phyloP scores from a whole-genome alignment of 1,140 invertebrate species.

The Macrosteles quadrilineatus region DNA sequence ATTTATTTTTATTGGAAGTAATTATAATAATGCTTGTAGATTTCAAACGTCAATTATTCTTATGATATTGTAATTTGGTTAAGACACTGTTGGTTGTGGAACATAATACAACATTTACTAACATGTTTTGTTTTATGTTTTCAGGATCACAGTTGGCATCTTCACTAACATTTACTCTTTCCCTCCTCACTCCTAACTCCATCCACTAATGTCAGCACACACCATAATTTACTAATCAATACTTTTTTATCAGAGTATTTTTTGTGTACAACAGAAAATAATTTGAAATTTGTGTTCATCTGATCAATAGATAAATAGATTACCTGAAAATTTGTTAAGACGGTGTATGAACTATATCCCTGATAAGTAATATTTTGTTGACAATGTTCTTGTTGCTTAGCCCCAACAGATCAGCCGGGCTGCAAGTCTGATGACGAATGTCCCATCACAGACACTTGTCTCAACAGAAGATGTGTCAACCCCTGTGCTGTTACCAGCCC shows the following conservation, averaged over 20 bases:
- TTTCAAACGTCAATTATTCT: no score
- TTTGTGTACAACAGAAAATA: no score
- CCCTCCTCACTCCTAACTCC: background rate
- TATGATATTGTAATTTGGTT: no score
- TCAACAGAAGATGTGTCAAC: conserved; percentile 71
- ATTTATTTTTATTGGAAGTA: no score
- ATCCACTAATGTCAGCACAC: conserved; percentile 2
- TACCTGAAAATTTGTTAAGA: no score
- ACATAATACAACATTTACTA: background rate
- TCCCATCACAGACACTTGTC: conserved; percentile 67
- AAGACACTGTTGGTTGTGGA: no score
- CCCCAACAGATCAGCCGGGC: conserved; percentile 55
- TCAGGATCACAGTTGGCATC: conserved; percentile 17
- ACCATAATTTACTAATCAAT: background rate
- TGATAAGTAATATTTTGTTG: no score
- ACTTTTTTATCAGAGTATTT: no score
- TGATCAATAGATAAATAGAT: no score
- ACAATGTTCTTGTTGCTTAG: conserved; percentile 45
- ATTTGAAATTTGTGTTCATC: no score
- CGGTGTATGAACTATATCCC: no score
- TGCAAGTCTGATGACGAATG: conserved; percentile 74
- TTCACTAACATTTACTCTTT: background rate
- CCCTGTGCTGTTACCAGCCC: conserved; percentile 73
- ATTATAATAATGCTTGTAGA: no score
- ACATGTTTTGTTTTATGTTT: conserved; percentile 30